Conservation (phyloP, 2,888 invertebrate genomes). For the Elegia similella region DNA sequence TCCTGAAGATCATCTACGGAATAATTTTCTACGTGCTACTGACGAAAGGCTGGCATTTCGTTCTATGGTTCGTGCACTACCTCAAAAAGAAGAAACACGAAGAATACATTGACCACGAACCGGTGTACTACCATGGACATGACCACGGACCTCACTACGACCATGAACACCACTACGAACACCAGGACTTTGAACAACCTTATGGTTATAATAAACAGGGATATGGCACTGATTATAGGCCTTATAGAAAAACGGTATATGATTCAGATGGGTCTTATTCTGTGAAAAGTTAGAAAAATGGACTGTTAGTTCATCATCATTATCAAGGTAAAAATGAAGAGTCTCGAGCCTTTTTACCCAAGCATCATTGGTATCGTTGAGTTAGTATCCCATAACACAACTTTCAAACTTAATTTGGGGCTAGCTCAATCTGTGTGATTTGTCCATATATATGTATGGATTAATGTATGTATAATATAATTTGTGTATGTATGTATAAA, state of each 20-base stretch:
- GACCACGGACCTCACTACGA: slow-evolving; percentile 24
- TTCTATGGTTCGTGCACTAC: slow-evolving; percentile 66
- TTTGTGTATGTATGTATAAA: too few relatives aligned
- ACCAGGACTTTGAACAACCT: slow-evolving; percentile 29
- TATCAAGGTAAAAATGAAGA: too few relatives aligned
- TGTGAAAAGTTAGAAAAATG: slow-evolving; percentile 36
- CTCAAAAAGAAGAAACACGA: slow-evolving; percentile 57
- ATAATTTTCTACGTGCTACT: slow-evolving; percentile 57
- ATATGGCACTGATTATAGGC: slow-evolving; percentile 27
- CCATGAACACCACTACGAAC: slow-evolving; percentile 21
- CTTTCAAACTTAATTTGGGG: too few relatives aligned
- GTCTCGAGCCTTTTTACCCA: too few relatives aligned
- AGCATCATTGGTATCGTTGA: too few relatives aligned
- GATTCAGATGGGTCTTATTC: slow-evolving; percentile 71
- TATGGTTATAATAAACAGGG: slow-evolving; percentile 34
- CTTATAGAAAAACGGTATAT: slow-evolving; percentile 47
- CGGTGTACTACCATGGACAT: slow-evolving; percentile 30
- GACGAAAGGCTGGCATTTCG: slow-evolving; percentile 63
- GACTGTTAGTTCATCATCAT: too few relatives aligned
- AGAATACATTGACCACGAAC: slow-evolving; percentile 53
- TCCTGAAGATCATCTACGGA: slow-evolving; percentile 66
- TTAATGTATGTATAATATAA: too few relatives aligned
- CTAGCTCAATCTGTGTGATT: too few relatives aligned
- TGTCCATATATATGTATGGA: too few relatives aligned
- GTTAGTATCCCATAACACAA: too few relatives aligned